These are phyloP conservation scores for Pangasius macronema DNA, from an alignment of 2,797 vertebrate genomes.

Conservation along the genomic window DNA sequence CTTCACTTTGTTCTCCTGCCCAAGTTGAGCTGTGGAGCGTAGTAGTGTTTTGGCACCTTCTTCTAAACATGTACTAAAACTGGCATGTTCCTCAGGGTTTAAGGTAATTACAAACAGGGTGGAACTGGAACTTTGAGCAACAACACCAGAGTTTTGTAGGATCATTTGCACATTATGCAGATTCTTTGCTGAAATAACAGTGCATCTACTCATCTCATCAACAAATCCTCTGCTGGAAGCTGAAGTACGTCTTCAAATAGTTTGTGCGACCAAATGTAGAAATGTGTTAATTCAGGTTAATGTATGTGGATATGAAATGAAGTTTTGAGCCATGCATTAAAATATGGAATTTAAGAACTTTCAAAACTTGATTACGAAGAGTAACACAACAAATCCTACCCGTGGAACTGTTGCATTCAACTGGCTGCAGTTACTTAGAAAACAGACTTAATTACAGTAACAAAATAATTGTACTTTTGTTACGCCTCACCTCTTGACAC, in stretches of 20 bases:
- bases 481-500: not conserved
- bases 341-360: too few species aligned
- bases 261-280: too few species aligned
- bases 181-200: not conserved
- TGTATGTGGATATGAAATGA: not conserved
- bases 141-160: too few species aligned
- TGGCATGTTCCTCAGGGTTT: not conserved
- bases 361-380: too few species aligned
- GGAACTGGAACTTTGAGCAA: not conserved
- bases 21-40: not conserved
- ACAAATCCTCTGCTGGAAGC: not conserved
- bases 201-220: not conserved
- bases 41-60: not conserved
- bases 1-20: conserved; percentile 4
- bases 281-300: not conserved
- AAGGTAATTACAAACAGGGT: not conserved
- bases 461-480: not conserved
- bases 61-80: not conserved
- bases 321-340: not conserved
- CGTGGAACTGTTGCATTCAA: too few species aligned
- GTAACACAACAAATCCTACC: too few species aligned
- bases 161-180: not conserved
- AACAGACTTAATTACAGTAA: not conserved
- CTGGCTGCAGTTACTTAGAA: not conserved
- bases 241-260: not conserved